Evolutionary conservation across 2,888 invertebrate genomes (phyloP), one percentile per base, ranked within the genome.

Genomic region (Metacarcinus magister): DNA sequence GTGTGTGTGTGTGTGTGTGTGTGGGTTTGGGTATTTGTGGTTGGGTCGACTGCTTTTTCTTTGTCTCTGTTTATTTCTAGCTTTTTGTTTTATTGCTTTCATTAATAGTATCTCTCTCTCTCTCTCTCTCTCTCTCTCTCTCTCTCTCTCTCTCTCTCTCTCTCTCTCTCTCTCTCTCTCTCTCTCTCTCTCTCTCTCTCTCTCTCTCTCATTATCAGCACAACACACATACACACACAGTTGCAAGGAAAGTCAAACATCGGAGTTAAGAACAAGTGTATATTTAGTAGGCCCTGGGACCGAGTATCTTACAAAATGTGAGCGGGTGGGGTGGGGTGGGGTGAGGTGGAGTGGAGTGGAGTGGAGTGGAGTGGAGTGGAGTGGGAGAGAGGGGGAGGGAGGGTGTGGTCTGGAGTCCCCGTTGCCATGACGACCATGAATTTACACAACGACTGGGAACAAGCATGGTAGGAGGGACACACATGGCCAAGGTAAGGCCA

Each of bases 291-390:
- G 82, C 32, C 32, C 82, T 32, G 82, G 82, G 82, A 82, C 82
- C 32, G 82, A 82, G 82, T 82, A 82, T 82, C 82, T 82, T 82
- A 82, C 82, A 82, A 82, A 82, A 82, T 32, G 82, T 82, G 82
- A 82, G 82, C 82, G 82, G 82, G 82, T 82, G 82, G 82, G 82
- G 28, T 7, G 54, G 13, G 54, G 54, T 54, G 54, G 54, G 54
- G 7, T 7, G 54, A 54, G 54, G 54, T 28, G 19, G 8, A 23
- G 82, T 82, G 82, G 28, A 82, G 82, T 23, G 67, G n/a, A n/a
- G 19, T 10, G 67, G 7, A 5, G 23, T 0, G 23, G n/a, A 7
- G 13, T 1, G 19, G 19, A 10, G 32, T 32, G 82, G 82, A 82
- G 82, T 82, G 82, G 32, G 32, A 32, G 4, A 5, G 32, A 32